A percentile compares a stretch with the other conserved stretches of the same genome.
These are phyloP conservation scores for Oncorhynchus gorbuscha DNA, from an alignment of 2,113 vertebrate genomes.

Conservation along the genomic window DNA sequence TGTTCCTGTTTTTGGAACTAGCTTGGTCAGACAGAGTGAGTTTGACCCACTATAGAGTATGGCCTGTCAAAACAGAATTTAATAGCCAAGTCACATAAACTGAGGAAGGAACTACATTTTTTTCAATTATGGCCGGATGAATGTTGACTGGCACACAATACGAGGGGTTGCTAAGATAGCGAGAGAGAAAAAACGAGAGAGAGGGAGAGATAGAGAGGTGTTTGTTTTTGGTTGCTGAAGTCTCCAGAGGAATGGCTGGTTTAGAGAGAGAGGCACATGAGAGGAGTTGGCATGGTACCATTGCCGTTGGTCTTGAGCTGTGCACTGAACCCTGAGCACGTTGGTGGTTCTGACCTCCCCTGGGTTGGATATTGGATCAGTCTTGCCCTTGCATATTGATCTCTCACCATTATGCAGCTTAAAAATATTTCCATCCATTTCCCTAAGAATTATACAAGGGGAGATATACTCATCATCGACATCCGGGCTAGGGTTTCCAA, in stretches of 20 bases:
- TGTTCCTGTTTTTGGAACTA: neutral
- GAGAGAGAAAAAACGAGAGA: neutral
- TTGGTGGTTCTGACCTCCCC: too few species aligned
- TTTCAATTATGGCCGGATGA: neutral
- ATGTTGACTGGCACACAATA: neutral
- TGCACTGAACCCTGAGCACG: too few species aligned
- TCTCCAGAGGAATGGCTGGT: conserved; percentile 58
- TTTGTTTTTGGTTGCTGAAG: conserved; percentile 65
- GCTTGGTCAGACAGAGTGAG: neutral
- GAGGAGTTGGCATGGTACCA: conserved; percentile 70
- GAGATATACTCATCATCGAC: too few species aligned
- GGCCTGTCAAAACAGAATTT: neutral
- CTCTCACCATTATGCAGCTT: conserved; percentile 9
- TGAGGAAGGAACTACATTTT: neutral
- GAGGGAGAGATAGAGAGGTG: conserved; percentile 25
- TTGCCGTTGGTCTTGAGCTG: conserved; percentile 57
- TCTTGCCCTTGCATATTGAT: conserved; percentile 6
- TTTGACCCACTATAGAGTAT: neutral
- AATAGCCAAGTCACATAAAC: too few species aligned
- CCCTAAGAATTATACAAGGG: too few species aligned
- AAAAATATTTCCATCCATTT: conserved; percentile 13
- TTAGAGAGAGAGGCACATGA: conserved; percentile 62
- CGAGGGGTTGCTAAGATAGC: neutral
- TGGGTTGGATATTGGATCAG: too few species aligned
- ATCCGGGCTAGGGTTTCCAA: too few species aligned